Conservation (phyloP, 2,888 invertebrate species). For the Philhelius pedissequus region DNA sequence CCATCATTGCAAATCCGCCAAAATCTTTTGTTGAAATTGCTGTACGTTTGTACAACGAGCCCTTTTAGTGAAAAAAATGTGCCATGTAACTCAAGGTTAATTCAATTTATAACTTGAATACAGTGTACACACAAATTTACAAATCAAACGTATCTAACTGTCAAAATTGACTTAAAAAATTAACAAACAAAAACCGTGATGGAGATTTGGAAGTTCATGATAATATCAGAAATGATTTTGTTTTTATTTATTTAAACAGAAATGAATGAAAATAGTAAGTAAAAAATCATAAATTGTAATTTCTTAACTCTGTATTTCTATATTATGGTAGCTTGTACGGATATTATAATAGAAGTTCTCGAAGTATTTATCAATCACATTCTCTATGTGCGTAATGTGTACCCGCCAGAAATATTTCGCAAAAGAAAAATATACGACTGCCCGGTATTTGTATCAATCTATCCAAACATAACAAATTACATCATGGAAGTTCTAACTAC, state of each 20-base stretch:
- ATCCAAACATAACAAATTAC: constrained; percentile 75
- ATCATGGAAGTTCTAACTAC: constrained; percentile 72
- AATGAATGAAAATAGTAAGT: constrained; percentile 40
- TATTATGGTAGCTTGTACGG: constrained; percentile 16
- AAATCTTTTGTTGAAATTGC: no score
- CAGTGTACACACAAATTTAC: no score
- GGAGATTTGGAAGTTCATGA: no score
- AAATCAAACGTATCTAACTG: no score
- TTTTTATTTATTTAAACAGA: neutral
- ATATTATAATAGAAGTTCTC: constrained; percentile 75
- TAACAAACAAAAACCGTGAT: neutral
- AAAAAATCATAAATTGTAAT: neutral
- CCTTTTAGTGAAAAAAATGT: no score
- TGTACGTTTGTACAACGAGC: no score
- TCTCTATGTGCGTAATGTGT: constrained; percentile 74
- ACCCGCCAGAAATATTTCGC: constrained; percentile 76
- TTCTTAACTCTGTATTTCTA: no score
- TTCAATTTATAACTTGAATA: no score
- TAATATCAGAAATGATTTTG: neutral
- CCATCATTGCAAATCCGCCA: no score
- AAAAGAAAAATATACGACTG: constrained; percentile 75
- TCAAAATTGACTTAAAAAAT: no score
- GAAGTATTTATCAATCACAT: constrained; percentile 76
- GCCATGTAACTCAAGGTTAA: no score
- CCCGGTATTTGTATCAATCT: constrained; percentile 74